Evolutionary conservation across 2,113 vertebrate species (phyloP).

Genomic region (Gopherus evgoodei): DNA sequence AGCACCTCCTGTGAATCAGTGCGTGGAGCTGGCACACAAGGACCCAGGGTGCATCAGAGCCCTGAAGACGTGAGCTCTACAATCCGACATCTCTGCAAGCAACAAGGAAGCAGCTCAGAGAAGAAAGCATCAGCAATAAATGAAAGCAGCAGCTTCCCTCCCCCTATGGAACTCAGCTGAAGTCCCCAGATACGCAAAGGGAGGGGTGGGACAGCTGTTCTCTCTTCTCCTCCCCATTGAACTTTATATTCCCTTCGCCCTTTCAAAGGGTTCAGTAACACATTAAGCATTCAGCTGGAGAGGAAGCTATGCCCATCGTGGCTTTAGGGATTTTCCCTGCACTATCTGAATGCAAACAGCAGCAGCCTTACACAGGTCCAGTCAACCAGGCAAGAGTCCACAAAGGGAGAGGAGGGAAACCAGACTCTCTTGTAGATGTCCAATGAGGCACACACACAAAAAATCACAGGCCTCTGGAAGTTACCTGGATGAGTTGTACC

Average conservation of each 20-base stretch:
- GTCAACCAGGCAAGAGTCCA: accelerated
- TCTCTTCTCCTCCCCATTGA: not conserved
- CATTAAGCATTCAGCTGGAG: accelerated
- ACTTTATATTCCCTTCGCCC: not conserved
- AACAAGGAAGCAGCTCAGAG: not conserved
- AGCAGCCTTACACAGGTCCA: not conserved
- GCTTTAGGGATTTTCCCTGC: not conserved
- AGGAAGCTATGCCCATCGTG: not conserved
- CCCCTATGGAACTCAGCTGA: not conserved
- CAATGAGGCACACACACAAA: not conserved
- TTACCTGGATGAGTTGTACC: not conserved
- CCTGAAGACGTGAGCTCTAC: not conserved
- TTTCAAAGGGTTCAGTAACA: accelerated
- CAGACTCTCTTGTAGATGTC: accelerated
- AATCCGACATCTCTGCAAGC: not conserved
- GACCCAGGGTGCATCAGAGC: not conserved
- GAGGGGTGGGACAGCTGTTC: not conserved
- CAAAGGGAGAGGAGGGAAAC: not conserved
- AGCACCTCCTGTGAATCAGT: not conserved
- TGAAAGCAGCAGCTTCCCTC: not conserved
- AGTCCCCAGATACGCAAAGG: not conserved
- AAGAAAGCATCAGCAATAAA: not conserved
- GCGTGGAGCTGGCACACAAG: accelerated
- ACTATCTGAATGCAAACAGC: not conserved
- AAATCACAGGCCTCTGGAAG: accelerated